A percentile compares a stretch with the other conserved stretches of the same genome.
These are phyloP conservation scores for Ophion obscuratus DNA, from an alignment of 2,888 invertebrate species.

Conservation along the genomic window DNA sequence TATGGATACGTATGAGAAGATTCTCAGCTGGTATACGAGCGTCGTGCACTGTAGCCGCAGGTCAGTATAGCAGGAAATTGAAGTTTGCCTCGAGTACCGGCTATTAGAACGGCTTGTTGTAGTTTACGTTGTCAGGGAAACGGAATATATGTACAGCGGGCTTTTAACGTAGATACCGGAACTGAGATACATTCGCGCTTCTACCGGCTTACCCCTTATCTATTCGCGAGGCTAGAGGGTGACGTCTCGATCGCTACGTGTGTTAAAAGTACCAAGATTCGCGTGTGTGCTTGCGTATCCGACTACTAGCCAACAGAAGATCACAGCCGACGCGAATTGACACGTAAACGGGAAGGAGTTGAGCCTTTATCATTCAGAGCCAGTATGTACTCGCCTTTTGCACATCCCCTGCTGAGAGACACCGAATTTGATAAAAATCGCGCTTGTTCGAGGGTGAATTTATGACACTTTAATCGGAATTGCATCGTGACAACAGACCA, in stretches of 20 bases:
- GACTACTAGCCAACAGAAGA: constrained; percentile 12
- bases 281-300: neutral
- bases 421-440: constrained; percentile 51
- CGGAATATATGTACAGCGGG: constrained; percentile 70
- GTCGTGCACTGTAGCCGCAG: constrained; percentile 77
- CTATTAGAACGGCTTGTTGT: constrained; percentile 82
- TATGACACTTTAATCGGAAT: constrained; percentile 58
- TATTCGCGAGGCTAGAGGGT: constrained; percentile 74
- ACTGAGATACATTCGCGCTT: constrained; percentile 79
- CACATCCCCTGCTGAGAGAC: neutral
- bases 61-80: constrained; percentile 81
- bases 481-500: constrained; percentile 50
- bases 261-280: constrained; percentile 75
- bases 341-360: neutral
- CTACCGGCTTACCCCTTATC: constrained; percentile 45
- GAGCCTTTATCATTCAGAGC: neutral
- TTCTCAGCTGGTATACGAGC: constrained; percentile 48
- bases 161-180: constrained; percentile 78
- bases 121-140: constrained; percentile 80
- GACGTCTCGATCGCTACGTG: constrained; percentile 73
- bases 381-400: neutral
- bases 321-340: neutral
- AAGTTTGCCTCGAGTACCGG: constrained; percentile 80
- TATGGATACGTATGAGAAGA: constrained; percentile 57
- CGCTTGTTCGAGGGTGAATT: constrained; percentile 49